phyloP scores from a whole-genome alignment of 2,888 invertebrate species.

The Andrena praecox region DNA sequence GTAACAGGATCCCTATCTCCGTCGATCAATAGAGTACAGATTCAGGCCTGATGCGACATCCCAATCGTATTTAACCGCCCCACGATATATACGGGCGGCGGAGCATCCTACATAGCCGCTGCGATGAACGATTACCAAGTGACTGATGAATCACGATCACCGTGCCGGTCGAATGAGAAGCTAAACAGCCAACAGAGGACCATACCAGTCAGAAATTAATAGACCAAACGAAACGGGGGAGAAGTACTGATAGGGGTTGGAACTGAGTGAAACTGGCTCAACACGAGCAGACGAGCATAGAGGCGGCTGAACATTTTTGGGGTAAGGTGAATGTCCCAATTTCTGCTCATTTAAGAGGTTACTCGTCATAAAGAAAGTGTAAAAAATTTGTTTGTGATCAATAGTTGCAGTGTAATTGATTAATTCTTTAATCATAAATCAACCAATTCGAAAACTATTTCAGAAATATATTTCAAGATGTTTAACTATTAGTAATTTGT shows the following conservation, averaged over 20 bases:
- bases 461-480: too few relatives aligned
- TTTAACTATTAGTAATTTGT: too few relatives aligned
- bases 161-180: constrained; percentile 2
- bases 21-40: constrained; percentile 20
- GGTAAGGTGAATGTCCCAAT: too few relatives aligned
- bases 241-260: constrained; percentile 3
- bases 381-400: too few relatives aligned
- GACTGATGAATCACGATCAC: constrained; percentile 23
- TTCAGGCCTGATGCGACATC: constrained; percentile 10
- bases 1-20: constrained; percentile 25
- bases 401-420: too few relatives aligned
- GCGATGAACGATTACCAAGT: background rate
- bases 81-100: background rate
- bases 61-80: background rate
- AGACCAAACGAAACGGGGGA: background rate
- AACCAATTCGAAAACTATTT: too few relatives aligned
- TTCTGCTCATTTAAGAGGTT: too few relatives aligned
- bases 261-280: background rate
- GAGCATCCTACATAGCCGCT: background rate
- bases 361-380: too few relatives aligned
- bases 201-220: background rate
- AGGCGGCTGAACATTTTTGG: background rate
- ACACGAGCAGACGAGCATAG: background rate
- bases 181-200: background rate
- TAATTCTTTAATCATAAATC: too few relatives aligned